phyloP scores from a whole-genome alignment of 1,140 invertebrate genomes.

The Drosophila nigrodunni region DNA sequence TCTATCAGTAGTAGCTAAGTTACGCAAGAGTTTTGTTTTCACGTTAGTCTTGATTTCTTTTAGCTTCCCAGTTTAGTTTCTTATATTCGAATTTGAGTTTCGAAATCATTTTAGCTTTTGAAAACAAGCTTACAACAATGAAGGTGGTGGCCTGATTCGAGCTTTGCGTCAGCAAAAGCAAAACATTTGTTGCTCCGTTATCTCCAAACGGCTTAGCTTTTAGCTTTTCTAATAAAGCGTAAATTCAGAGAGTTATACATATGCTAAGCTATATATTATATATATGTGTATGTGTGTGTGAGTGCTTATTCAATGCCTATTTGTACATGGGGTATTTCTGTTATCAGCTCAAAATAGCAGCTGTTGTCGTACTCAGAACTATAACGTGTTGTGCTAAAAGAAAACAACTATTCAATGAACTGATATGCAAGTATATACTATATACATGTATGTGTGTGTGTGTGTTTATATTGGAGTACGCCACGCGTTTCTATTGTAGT shows the following conservation, averaged over 20 bases:
- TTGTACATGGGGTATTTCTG: constrained; percentile 4
- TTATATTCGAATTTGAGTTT: too few species aligned
- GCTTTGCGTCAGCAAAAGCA: constrained; percentile 9
- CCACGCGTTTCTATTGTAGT: constrained; percentile 22
- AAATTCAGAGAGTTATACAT: background rate
- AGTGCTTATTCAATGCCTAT: background rate
- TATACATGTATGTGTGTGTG: background rate
- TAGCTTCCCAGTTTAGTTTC: too few species aligned
- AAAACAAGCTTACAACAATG: background rate
- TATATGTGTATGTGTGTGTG: background rate
- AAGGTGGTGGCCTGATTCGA: constrained; percentile 22
- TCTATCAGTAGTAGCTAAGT: too few species aligned
- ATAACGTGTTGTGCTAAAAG: constrained; percentile 5
- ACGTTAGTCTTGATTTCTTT: too few species aligned
- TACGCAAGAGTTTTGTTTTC: too few species aligned
- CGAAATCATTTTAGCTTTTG: background rate
- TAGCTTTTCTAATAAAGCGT: constrained; percentile 1
- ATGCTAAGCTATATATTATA: too few species aligned
- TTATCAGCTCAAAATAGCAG: constrained; percentile 23
- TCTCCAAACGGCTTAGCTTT: constrained; percentile 5
- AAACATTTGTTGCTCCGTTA: constrained; percentile 12
- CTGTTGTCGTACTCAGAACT: constrained; percentile 6
- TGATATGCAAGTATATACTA: background rate
- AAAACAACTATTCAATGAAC: constrained; percentile 12
- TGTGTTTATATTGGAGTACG: constrained; percentile 14